Evolutionary conservation across 2,797 vertebrate genomes (phyloP).

Genomic region (Platalea minor): DNA sequence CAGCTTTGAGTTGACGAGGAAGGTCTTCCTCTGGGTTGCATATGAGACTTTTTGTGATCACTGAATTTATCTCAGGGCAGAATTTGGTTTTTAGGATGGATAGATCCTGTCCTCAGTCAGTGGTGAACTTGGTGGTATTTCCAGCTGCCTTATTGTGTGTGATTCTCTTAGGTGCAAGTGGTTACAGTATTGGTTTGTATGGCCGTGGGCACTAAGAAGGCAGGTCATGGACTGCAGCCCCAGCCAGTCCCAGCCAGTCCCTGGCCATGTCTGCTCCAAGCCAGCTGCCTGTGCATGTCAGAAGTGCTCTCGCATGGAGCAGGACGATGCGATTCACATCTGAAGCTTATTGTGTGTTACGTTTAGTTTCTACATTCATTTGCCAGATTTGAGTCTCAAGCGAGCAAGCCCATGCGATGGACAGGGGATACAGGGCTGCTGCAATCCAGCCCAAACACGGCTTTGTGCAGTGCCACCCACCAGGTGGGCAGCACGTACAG

Average conservation of each 20-base stretch:
- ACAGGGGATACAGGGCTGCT: not conserved
- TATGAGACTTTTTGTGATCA: not conserved
- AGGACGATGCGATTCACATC: not conserved
- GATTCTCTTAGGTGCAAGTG: not conserved
- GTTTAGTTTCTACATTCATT: not conserved
- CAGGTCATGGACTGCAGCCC: not conserved
- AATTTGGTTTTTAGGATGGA: not conserved
- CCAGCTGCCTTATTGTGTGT: not conserved
- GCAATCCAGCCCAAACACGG: not conserved
- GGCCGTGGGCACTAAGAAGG: accelerated
- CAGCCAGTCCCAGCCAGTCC: not conserved
- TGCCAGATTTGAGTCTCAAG: not conserved
- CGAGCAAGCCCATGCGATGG: not conserved
- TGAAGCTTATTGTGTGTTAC: not conserved
- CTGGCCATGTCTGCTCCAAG: not conserved
- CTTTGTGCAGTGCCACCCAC: not conserved
- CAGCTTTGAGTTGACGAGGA: not conserved
- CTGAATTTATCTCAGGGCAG: not conserved
- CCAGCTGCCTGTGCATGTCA: not conserved
- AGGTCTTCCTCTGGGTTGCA: not conserved
- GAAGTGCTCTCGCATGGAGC: not conserved
- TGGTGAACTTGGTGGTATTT: not conserved
- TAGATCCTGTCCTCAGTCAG: not conserved
- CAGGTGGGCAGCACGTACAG: not conserved
- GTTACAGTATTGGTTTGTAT: not conserved